phyloP scores from a whole-genome alignment of 2,888 invertebrate genomes.

The Erynnis tages region DNA sequence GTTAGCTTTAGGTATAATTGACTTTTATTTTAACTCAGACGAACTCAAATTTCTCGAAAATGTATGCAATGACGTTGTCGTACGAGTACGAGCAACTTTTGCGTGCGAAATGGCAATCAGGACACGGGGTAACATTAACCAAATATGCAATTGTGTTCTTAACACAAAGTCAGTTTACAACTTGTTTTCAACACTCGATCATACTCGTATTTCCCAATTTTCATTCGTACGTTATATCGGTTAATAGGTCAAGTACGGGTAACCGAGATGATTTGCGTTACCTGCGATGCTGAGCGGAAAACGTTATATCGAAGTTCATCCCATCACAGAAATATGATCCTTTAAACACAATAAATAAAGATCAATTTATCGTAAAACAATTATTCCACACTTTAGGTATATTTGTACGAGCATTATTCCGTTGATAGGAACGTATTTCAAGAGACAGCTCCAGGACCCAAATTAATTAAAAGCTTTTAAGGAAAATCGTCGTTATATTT shows the following conservation, averaged over 20 bases:
- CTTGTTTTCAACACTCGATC: too few relatives aligned
- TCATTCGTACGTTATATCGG: conserved; percentile 39
- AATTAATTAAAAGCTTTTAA: conserved; percentile 26
- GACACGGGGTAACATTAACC: too few relatives aligned
- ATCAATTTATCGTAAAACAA: conserved; percentile 6
- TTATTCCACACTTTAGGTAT: not conserved
- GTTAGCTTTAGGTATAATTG: too few relatives aligned
- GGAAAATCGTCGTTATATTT: conserved; percentile 21
- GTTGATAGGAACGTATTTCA: conserved; percentile 12
- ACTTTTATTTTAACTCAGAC: too few relatives aligned
- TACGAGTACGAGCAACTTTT: too few relatives aligned
- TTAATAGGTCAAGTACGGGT: conserved; percentile 57
- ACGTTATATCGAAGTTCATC: too few relatives aligned
- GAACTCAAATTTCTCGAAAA: too few relatives aligned
- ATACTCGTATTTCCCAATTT: not conserved
- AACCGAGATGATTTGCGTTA: conserved; percentile 29
- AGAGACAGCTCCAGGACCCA: conserved; percentile 14
- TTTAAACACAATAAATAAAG: conserved; percentile 2
- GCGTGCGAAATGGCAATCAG: too few relatives aligned
- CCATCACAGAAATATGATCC: conserved; percentile 17
- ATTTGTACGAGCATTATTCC: conserved; percentile 8
- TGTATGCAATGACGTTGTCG: too few relatives aligned
- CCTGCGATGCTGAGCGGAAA: not conserved
- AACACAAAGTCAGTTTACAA: too few relatives aligned
- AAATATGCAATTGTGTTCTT: too few relatives aligned